Evolutionary conservation across 2,888 invertebrate genomes (phyloP).

Genomic region (Tachina fera): DNA sequence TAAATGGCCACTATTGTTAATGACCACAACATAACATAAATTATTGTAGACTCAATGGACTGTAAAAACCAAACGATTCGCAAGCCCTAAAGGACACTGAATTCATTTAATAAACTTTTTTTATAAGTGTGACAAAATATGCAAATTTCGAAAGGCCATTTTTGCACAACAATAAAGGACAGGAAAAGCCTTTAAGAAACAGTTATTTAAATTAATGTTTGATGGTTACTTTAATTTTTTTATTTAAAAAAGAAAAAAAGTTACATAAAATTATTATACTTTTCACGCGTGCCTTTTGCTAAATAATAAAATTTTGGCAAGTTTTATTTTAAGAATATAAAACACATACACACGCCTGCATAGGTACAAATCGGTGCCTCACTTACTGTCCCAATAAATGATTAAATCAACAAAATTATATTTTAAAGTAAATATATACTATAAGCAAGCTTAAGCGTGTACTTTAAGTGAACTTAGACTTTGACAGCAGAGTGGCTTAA

Average conservation of each 20-base stretch:
- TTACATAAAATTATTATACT: neutral
- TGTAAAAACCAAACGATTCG: constrained; percentile 18
- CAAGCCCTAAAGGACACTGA: constrained; percentile 50
- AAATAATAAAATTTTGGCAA: neutral
- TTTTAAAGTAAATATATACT: neutral
- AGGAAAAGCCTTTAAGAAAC: constrained; percentile 35
- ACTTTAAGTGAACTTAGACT: neutral
- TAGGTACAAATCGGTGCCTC: too few species aligned
- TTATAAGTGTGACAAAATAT: constrained; percentile 57
- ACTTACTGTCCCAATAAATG: too few species aligned
- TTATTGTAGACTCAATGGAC: constrained; percentile 45
- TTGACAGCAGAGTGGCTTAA: neutral
- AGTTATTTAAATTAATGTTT: constrained; percentile 40
- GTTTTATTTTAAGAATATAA: neutral
- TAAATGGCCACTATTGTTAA: constrained; percentile 46
- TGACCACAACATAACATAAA: constrained; percentile 59
- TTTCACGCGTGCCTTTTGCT: neutral
- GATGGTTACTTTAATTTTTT: neutral
- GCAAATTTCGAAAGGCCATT: constrained; percentile 42
- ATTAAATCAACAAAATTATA: neutral
- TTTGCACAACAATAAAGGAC: constrained; percentile 17
- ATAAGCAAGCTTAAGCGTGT: neutral
- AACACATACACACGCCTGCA: neutral
- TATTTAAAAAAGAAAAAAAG: neutral
- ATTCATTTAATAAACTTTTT: constrained; percentile 35